These are phyloP conservation scores for Macrobrachium rosenbergii DNA, from an alignment of 1,140 invertebrate species.

Conservation along the genomic window DNA sequence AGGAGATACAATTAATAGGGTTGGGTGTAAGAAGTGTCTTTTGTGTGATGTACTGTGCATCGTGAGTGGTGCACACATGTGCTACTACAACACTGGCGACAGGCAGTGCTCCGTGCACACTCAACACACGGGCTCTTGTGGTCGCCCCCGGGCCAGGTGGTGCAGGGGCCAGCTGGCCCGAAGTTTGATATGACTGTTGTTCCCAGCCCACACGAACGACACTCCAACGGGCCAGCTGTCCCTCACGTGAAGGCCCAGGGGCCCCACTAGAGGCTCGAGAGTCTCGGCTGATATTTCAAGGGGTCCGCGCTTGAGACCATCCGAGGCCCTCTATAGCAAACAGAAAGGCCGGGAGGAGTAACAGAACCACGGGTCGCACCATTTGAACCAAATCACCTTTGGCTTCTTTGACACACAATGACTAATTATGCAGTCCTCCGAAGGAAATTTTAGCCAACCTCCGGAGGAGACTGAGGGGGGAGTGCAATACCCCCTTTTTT, in stretches of 20 bases:
- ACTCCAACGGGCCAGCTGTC: constrained; percentile 16
- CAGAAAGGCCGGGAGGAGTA: constrained; percentile 51
- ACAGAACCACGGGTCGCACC: constrained; percentile 43
- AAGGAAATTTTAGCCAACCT: too few species aligned
- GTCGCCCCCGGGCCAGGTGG: constrained; percentile 5
- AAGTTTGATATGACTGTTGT: not conserved
- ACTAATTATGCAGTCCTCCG: too few species aligned
- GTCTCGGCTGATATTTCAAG: constrained; percentile 32
- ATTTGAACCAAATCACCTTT: too few species aligned
- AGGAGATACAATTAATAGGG: constrained; percentile 28
- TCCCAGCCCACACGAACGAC: constrained; percentile 14
- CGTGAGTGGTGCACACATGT: constrained; percentile 55
- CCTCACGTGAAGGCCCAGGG: constrained; percentile 22
- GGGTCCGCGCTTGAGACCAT: constrained; percentile 37
- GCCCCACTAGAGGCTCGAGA: constrained; percentile 32
- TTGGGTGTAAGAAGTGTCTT: constrained; percentile 2
- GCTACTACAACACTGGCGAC: constrained; percentile 52
- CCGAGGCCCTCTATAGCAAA: constrained; percentile 48
- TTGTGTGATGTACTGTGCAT: constrained; percentile 38
- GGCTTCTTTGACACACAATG: too few species aligned
- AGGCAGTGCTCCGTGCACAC: constrained; percentile 59
- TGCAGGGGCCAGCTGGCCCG: constrained; percentile 29
- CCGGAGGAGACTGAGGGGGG: too few species aligned
- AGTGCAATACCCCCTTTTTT: too few species aligned
- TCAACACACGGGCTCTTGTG: constrained; percentile 43